Percentiles rank a stretch among this genome's conserved stretches.
Evolutionary conservation across 2,888 invertebrate genomes (phyloP).

Genomic region (Trilocha varians): DNA sequence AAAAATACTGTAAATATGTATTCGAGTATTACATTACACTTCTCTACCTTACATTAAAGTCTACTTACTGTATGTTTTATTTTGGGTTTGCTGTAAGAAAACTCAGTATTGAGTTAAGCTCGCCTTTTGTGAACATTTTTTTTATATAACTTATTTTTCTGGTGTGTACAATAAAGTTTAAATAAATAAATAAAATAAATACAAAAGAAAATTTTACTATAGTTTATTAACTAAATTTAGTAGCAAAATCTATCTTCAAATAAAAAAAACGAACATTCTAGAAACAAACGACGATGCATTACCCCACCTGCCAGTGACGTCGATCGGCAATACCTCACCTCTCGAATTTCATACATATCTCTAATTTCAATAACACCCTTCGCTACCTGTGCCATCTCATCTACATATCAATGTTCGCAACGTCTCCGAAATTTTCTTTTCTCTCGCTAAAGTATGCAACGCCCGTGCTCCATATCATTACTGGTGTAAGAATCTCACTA

Average conservation of each 20-base stretch:
- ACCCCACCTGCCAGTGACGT: slow-evolving; percentile 29
- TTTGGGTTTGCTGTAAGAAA: too few relatives aligned
- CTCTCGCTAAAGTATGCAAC: slow-evolving; percentile 64
- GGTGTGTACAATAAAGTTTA: too few relatives aligned
- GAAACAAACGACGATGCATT: slow-evolving; percentile 14
- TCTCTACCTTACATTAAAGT: too few relatives aligned
- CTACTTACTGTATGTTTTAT: too few relatives aligned
- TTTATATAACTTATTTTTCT: slow-evolving; percentile 23
- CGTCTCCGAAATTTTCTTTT: slow-evolving; percentile 63
- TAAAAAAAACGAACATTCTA: slow-evolving; percentile 16
- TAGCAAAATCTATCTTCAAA: too few relatives aligned
- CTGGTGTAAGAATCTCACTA: slow-evolving; percentile 55
- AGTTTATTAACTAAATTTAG: too few relatives aligned
- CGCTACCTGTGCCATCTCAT: slow-evolving; percentile 65
- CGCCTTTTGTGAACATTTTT: too few relatives aligned
- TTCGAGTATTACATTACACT: slow-evolving; percentile 16
- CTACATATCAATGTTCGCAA: slow-evolving; percentile 68
- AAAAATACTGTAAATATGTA: too few relatives aligned
- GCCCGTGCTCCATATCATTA: slow-evolving; percentile 70
- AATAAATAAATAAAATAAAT: too few relatives aligned
- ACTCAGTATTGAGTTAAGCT: too few relatives aligned
- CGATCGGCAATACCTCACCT: slow-evolving; percentile 42
- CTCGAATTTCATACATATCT: slow-evolving; percentile 63
- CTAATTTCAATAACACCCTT: slow-evolving; percentile 69
- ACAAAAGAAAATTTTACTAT: too few relatives aligned